phyloP scores from a whole-genome alignment of 1,140 invertebrate genomes.

The Caerostris darwini region DNA sequence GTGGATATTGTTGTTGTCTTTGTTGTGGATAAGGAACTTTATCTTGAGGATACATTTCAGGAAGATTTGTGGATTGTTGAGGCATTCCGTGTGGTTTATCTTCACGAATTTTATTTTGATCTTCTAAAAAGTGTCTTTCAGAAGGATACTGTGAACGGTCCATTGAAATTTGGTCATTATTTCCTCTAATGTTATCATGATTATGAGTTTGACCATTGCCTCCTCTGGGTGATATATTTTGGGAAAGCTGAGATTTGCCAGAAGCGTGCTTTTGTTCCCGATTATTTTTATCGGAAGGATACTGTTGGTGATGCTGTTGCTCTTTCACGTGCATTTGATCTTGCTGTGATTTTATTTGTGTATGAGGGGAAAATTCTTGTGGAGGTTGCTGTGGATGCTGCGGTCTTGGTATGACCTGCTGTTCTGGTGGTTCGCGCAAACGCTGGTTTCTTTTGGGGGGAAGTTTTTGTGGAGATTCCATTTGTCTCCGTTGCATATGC shows the following conservation, averaged over 20 bases:
- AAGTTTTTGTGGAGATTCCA: constrained; percentile 13
- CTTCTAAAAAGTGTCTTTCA: constrained; percentile 19
- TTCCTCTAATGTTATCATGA: not conserved
- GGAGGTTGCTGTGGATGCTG: constrained; percentile 61
- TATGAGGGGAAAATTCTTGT: not conserved
- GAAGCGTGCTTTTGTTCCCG: not conserved
- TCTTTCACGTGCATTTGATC: not conserved
- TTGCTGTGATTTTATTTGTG: not conserved
- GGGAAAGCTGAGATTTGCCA: not conserved
- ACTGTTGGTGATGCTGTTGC: not conserved
- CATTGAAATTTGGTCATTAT: not conserved
- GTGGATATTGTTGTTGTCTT: constrained; percentile 23
- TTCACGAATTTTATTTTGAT: constrained; percentile 18
- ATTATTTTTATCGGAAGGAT: not conserved
- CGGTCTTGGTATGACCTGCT: constrained; percentile 49
- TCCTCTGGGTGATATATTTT: not conserved
- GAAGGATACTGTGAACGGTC: not conserved
- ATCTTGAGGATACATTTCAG: constrained; percentile 4
- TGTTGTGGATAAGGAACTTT: constrained; percentile 16
- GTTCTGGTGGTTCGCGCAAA: constrained; percentile 63
- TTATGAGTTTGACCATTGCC: not conserved
- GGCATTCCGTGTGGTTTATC: not conserved
- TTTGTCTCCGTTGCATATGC: not conserved
- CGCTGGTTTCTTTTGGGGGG: constrained; percentile 65
- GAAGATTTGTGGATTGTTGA: not conserved